phyloP scores from a whole-genome alignment of 1,140 invertebrate species.

The Nomia melanderi region DNA sequence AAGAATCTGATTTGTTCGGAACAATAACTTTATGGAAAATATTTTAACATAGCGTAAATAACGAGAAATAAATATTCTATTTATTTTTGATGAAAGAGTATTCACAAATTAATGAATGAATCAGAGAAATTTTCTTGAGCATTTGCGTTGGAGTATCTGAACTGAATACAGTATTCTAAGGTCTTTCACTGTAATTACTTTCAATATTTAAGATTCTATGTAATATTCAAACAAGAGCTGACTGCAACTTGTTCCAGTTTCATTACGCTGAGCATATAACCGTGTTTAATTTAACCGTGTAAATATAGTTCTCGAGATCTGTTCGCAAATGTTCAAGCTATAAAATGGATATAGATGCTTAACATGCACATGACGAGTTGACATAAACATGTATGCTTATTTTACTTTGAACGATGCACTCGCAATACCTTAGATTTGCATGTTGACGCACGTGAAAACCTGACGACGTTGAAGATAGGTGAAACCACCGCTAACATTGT shows the following conservation, averaged over 20 bases:
- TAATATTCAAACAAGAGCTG: not conserved
- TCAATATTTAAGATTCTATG: not conserved
- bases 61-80: too few relatives aligned
- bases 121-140: too few relatives aligned
- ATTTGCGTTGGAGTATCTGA: too few relatives aligned
- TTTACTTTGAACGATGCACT: constrained; percentile 15
- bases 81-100: too few relatives aligned
- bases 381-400: constrained; percentile 33
- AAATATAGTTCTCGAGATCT: not conserved
- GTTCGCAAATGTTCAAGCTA: constrained; percentile 8
- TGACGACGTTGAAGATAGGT: not conserved
- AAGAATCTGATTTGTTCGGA: too few relatives aligned
- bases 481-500: too few relatives aligned
- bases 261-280: not conserved
- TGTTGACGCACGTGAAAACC: constrained; percentile 20
- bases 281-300: too few relatives aligned
- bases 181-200: not conserved
- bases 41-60: too few relatives aligned
- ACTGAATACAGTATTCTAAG: too few relatives aligned
- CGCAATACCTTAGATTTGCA: constrained; percentile 27
- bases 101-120: too few relatives aligned
- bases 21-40: too few relatives aligned
- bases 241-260: not conserved
- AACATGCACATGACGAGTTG: constrained; percentile 21
- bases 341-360: not conserved